Percentiles rank a stretch among this genome's conserved stretches.
These are phyloP conservation scores for Otus sunia DNA, from an alignment of 2,113 vertebrate species.

Conservation along the genomic window DNA sequence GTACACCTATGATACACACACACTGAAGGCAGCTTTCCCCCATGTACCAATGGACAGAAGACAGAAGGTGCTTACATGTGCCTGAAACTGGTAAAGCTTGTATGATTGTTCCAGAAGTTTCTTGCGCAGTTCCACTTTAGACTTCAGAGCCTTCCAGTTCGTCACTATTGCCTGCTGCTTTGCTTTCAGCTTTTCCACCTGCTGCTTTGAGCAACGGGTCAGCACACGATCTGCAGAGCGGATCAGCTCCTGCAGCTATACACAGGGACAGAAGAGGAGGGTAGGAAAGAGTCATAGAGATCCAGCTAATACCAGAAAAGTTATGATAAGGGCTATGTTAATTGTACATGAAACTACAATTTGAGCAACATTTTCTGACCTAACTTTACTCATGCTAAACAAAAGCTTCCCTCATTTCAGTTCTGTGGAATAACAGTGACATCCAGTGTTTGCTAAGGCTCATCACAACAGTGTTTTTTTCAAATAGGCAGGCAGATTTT, in stretches of 20 bases:
- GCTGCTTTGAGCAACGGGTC: constrained; percentile 56
- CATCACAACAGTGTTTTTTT: background rate
- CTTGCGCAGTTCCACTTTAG: constrained; percentile 68
- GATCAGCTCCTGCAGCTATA: constrained; percentile 84
- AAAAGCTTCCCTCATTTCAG: background rate
- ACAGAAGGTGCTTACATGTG: constrained; percentile 69
- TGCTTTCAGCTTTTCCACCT: constrained; percentile 68
- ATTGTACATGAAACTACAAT: background rate
- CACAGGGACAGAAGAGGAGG: background rate
- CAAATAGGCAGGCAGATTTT: background rate
- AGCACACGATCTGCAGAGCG: constrained; percentile 65
- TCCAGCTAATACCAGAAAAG: background rate
- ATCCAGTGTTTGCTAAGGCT: constrained; percentile 22
- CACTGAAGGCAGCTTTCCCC: background rate
- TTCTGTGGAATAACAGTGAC: constrained; percentile 33
- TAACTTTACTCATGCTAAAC: background rate
- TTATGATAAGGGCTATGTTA: background rate
- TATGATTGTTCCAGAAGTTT: constrained; percentile 71
- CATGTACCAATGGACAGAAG: background rate
- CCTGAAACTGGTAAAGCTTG: constrained; percentile 77
- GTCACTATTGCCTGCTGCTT: constrained; percentile 79
- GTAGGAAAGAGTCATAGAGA: background rate
- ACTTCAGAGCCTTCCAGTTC: constrained; percentile 80
- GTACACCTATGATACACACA: background rate
- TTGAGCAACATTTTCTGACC: background rate